Base-by-base conservation (phyloP, 2,888 invertebrate species). In the Myathropa florea region DNA sequence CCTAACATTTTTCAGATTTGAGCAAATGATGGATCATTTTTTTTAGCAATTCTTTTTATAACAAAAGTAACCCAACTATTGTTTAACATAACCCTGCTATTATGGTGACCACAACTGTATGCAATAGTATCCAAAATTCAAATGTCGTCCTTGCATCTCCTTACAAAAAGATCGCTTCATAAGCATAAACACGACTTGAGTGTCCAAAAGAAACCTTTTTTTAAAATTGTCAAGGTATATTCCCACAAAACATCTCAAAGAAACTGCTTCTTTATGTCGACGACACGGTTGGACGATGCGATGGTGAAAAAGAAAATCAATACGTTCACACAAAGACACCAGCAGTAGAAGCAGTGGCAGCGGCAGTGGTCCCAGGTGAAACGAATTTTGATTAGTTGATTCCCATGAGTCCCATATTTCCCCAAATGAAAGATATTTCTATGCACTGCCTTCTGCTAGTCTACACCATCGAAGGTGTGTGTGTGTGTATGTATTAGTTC, bases 381-480 rank as follows among this genome's bases (percentile, higher is more conserved):
- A 90, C 91, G 91, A 92, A 92, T 92, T 92, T 92, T 92, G 92
- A 92, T 92, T 92, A 92, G 92, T 92, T 91, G 90, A 91, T 89
- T 90, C 92, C 91, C 92, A 86, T 84, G 92, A 90, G 92, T 90
- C 90, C 91, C 92, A 92, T 92, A 92, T 91, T 92, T 92, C 91
- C 92, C 90, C 89, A 83, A 80, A 83, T 83, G 82, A 83, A 88
- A 88, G 77, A 85, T 88, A 82, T 77, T 88, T 88, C 84, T 83
- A 85, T 85, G 78, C 88, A 75, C 84, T 83, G 85, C 80, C 83
- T 86, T 83, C 83, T 78, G 78, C 67, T 85, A 65, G 75, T 59
- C 86, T 78, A 83, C 78, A 83, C 75, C 78, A 86, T 72, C 57
- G 24, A 78, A 86, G 82, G 83, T 78, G 76, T 57, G 64, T 30